phyloP scores from a whole-genome alignment of 2,888 invertebrate genomes.

The Ecliptopera silaceata region DNA sequence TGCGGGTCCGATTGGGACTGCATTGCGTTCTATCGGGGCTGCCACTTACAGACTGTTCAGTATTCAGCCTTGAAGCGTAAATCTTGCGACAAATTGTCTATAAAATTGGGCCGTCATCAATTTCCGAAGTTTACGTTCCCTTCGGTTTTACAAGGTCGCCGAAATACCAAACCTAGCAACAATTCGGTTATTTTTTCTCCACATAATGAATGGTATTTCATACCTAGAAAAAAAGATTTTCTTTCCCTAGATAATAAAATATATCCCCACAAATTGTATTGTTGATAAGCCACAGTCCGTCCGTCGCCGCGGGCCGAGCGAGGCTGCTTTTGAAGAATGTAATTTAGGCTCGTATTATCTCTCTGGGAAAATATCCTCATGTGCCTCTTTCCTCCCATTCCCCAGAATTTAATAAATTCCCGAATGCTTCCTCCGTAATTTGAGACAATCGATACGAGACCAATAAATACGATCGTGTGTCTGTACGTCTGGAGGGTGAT shows the following conservation, averaged over 20 bases:
- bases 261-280: background rate
- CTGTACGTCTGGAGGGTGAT: conserved; percentile 3
- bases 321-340: conserved; percentile 20
- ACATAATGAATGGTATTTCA: background rate
- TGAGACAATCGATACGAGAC: conserved; percentile 22
- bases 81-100: background rate
- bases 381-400: conserved; percentile 9
- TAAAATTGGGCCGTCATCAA: background rate
- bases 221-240: too few relatives aligned
- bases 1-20: conserved; percentile 6
- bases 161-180: too few relatives aligned
- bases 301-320: conserved; percentile 8
- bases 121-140: background rate
- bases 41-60: conserved; percentile 7
- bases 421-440: conserved; percentile 11
- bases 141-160: background rate
- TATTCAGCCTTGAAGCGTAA: conserved; percentile 2
- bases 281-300: background rate
- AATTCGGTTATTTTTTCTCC: too few relatives aligned
- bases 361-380: conserved; percentile 25
- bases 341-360: conserved; percentile 20
- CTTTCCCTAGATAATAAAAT: background rate
- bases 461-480: conserved; percentile 18
- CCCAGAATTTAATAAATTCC: conserved; percentile 18
- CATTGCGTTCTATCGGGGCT: conserved; percentile 19